Base-by-base conservation (phyloP, 2,113 vertebrate species). In the Rhipidura dahli region DNA sequence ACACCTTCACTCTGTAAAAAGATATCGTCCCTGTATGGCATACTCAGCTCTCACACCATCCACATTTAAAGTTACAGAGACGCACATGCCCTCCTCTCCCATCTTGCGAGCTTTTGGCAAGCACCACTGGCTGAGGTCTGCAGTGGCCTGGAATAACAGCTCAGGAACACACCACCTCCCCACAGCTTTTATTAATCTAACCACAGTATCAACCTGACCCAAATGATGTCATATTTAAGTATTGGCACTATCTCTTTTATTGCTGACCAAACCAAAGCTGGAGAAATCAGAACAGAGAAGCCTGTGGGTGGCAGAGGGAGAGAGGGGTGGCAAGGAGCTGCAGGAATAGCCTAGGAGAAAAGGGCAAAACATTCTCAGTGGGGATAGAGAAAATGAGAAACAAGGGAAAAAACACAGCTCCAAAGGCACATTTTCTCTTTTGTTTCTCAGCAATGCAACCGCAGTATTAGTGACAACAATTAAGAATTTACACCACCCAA, bases 401-500 rank as follows among this genome's bases (percentile, higher is more conserved):
- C 68, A 66, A 75, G 7, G 54, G 37, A 61, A 81, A 70, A 83
- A 90, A 86, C 17, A 53, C 30, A 63, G n/a, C 59, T 89, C 84
- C 42, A 60, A 89, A 96, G 70, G 57, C 90, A 85, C 66, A 63
- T 90, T 93, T 94, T 86, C 83, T 70, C 64, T 47, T 95, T 90
- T 93, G 83, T 92, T 95, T 77, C 68, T 86, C 51, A 54, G 90
- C 66, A 61, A 26, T 70, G 53, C 37, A 83, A 86, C 88, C 69
- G 33, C 84, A 90, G 30, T 7, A 47, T 39, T 84, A 83, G 27
- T 42, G 75, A 92, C 86, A 90, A 73, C 40, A 93, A 86, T 40
- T 54, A 87, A 87, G 65, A 81, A 93, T 53, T 81, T 72, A 75
- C 53, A 63, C 82, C 75, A 88, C 59, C 65, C 84, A 94, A 42